Base-by-base conservation (phyloP, 1,140 invertebrate species). In the Diorhabda sublineata region DNA sequence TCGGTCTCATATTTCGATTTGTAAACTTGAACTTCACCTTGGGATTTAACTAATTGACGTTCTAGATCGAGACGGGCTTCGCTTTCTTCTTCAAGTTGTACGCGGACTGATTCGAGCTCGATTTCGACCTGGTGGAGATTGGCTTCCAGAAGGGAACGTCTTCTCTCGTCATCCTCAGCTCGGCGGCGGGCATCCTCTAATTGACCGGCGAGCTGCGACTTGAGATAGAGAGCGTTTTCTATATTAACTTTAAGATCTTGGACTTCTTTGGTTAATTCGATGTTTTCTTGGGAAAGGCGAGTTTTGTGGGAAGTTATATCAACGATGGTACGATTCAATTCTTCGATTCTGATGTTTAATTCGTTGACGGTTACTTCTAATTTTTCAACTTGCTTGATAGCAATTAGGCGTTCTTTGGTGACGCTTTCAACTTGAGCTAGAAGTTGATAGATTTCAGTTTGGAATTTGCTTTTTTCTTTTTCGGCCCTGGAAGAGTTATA, bases 381-480 rank as follows among this genome's bases (percentile, higher is more conserved):
- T 82, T 91, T 95, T 83, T 97, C 95, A 69, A 92, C 90, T 69
- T 91, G 91, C 84, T 97, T 98, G 68, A 91, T 85, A 69, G 91
- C 90, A 71, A 91, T 85, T 72, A 95, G 80, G 84, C 93, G 95
- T 78, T 98, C 96, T 83, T 97, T 97, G 84, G 90, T 95, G 75
- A 93, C 87, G 76, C 87, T 90, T 83, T 98, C 96, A 76, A 97
- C 88, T 86, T 97, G 96, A 72, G 95, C 89, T 78, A 97, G 87
- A 71, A 98, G 87, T 84, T 98, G 96, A 84, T 96, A 97, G 45
- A 98, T 92, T 87, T 98, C 96, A 78, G 92, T 89, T 84, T 98
- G 95, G 86, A 97, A 95, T 85, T 97, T 97, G 76, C 90, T 85
- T 84, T 97, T 98, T 82, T 98, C 96, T 82, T 98, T 98, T 82